A percentile compares a stretch with the other conserved stretches of the same genome.
Conservation (phyloP, 2,888 invertebrate species). For the Lysandra coridon region DNA sequence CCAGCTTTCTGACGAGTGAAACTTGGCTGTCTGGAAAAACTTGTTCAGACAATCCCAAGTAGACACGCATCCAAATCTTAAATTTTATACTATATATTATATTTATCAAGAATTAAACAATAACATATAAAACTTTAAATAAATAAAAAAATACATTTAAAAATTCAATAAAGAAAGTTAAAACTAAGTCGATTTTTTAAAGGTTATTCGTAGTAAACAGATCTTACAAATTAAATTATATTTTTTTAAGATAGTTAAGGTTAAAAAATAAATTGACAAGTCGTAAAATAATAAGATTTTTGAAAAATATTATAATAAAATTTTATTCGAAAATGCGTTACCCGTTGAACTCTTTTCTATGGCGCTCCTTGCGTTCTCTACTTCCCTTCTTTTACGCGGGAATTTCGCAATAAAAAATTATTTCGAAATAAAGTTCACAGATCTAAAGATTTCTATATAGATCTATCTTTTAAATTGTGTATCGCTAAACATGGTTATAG, state of each 20-base stretch:
- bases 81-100: not conserved
- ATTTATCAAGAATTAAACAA: too few species aligned
- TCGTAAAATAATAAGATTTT: not conserved
- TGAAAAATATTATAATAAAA: not conserved
- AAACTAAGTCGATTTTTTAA: too few species aligned
- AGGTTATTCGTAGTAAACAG: too few species aligned
- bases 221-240: too few species aligned
- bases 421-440: not conserved
- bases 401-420: not conserved
- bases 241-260: not conserved
- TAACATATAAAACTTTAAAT: too few species aligned
- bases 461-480: not conserved
- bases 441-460: not conserved
- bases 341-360: constrained; percentile 41
- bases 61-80: not conserved
- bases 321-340: constrained; percentile 14
- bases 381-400: not conserved
- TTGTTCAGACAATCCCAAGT: not conserved
- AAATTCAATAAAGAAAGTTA: too few species aligned
- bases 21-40: not conserved
- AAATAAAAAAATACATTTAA: too few species aligned
- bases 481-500: not conserved
- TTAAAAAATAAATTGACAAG: too few species aligned
- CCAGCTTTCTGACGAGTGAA: constrained; percentile 7
- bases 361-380: not conserved